Evolutionary conservation across 1,140 invertebrate species (phyloP), one percentile per base, ranked within the genome.

Genomic region (Sarcophaga bullata): DNA sequence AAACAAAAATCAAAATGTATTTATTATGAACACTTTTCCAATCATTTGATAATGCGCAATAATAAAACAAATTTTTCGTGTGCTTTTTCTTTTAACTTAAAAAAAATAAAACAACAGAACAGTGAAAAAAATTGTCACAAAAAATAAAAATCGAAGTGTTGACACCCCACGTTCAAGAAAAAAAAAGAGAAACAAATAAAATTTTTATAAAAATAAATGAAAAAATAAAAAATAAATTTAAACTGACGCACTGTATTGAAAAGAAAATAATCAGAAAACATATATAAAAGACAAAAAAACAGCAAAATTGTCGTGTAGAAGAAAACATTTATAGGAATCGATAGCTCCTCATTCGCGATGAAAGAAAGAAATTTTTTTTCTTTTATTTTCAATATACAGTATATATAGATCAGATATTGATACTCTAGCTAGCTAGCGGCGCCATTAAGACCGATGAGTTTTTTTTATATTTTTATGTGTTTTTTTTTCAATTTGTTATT

Each of bases 391-490:
- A 68, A 68, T 68, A 19, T 68, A 52, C 50, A 1, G 6, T 6
- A 9, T 9, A 52, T 10, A 52, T 37, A 37, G n/a, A 37, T 37
- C 25, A 37, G 25, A 37, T 37, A 37, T 37, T 37, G n/a, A 37
- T 37, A 37, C 25, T 37, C 25, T 37, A 37, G 25, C 25, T 37
- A 37, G 25, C 25, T 37, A n/a, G 10, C 46, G 73, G 73, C 73
- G 73, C 73, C 73, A 76, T 47, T 25, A 47, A 49, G 73, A 76
- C 73, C 73, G 73, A 46, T 49, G 47, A 68, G 6, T 19, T 9
- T 15, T 68, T 68, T 68, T 19, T 37, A 37, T 37, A 4, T 37
- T 37, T 37, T 37, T 37, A 2, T 37, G 25, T 37, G 25, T 1
- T 37, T 37, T 37, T 37, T 37, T 37, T 37, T 37, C 4, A 37